Percentiles rank a stretch among this genome's conserved stretches.
These are phyloP conservation scores for Hiodon alosoides DNA, from an alignment of 2,113 vertebrate genomes.

Conservation along the genomic window DNA sequence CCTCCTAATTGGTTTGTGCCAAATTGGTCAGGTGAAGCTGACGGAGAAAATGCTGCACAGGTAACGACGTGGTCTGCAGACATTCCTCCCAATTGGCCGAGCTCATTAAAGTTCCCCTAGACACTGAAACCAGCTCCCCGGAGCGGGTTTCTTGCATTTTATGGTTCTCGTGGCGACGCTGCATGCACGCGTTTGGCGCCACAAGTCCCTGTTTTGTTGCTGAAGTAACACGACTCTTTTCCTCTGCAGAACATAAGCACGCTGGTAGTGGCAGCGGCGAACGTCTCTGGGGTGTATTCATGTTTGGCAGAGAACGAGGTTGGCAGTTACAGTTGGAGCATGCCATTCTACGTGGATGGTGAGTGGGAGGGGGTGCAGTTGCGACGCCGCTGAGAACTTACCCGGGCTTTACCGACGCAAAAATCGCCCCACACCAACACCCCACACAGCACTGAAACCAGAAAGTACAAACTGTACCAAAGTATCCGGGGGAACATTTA, in stretches of 20 bases:
- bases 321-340: conserved; percentile 45
- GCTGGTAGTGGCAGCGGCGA: conserved; percentile 54
- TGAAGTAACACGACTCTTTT: not conserved
- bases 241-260: conserved; percentile 65
- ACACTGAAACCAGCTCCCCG: too few species aligned
- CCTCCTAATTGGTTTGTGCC: conserved; percentile 39
- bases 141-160: too few species aligned
- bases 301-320: conserved; percentile 67
- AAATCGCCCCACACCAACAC: too few species aligned
- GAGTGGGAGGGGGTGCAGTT: conserved; percentile 35
- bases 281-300: conserved; percentile 63
- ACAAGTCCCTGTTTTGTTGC: not conserved
- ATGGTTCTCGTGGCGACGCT: not conserved
- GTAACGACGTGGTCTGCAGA: conserved; percentile 37
- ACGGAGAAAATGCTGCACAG: conserved; percentile 46
- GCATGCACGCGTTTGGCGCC: not conserved
- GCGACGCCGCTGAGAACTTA: not conserved
- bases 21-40: conserved; percentile 34
- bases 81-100: conserved; percentile 17
- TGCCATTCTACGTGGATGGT: conserved; percentile 75
- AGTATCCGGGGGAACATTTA: too few species aligned
- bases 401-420: too few species aligned
- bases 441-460: too few species aligned
- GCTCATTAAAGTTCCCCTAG: conserved; percentile 25
- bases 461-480: too few species aligned